Conservation (phyloP, 2,113 vertebrate genomes). For the Heliornis fulica region DNA sequence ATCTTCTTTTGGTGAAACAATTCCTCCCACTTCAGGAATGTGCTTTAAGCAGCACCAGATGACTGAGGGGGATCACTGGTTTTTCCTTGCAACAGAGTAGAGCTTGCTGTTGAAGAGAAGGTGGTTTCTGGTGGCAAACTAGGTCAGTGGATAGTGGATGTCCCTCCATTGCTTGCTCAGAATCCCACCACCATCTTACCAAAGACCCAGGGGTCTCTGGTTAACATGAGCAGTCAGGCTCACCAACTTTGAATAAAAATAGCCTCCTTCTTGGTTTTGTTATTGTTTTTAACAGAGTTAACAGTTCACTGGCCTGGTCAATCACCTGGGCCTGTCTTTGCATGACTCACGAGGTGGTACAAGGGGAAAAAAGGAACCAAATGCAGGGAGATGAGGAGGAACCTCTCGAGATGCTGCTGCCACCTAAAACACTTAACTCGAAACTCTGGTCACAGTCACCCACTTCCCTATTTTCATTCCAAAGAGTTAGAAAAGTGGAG, state of each 20-base stretch:
- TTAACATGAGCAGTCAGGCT: neutral
- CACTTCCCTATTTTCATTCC: neutral
- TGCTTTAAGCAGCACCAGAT: neutral
- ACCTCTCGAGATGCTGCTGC: neutral
- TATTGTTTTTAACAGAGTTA: neutral
- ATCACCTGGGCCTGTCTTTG: neutral
- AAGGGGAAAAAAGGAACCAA: neutral
- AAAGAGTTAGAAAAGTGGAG: neutral
- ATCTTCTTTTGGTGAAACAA: neutral
- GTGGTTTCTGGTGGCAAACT: neutral
- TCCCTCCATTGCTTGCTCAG: rapidly evolving
- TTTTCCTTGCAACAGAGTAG: neutral
- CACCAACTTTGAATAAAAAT: neutral
- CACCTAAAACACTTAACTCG: neutral
- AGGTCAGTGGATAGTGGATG: neutral
- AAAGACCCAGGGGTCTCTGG: neutral
- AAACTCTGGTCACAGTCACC: neutral
- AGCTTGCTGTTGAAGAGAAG: neutral
- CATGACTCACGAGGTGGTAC: neutral
- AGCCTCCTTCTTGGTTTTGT: neutral
- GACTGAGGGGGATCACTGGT: neutral
- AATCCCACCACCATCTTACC: neutral
- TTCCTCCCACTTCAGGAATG: neutral
- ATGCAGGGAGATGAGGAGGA: neutral
- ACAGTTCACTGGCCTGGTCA: neutral